phyloP scores from a whole-genome alignment of 2,797 vertebrate species.

The Sebastes nivosus region DNA sequence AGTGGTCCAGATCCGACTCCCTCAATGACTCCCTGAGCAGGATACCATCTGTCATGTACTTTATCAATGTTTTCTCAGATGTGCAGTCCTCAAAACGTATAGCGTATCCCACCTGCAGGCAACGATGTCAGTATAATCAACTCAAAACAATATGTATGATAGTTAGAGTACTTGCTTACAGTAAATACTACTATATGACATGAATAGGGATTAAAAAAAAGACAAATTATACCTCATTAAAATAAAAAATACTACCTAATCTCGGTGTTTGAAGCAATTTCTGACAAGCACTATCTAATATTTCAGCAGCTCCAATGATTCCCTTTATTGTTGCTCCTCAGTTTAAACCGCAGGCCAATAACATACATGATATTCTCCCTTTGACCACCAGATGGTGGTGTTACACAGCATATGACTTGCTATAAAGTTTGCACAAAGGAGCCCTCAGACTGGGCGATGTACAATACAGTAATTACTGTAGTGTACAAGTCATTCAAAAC shows the following conservation, averaged over 20 bases:
- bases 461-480: neutral
- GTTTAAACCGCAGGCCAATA: neutral
- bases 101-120: slow-evolving; percentile 92
- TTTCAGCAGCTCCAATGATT: neutral
- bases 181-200: neutral
- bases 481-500: neutral
- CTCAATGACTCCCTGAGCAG: slow-evolving; percentile 95
- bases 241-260: neutral
- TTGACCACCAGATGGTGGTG: slow-evolving; percentile 71
- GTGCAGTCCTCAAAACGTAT: slow-evolving; percentile 99
- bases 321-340: neutral
- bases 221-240: neutral
- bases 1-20: slow-evolving; percentile 97
- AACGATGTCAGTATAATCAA: neutral
- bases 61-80: slow-evolving; percentile 94
- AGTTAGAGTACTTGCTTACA: neutral
- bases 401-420: slow-evolving; percentile 7
- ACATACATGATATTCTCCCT: neutral
- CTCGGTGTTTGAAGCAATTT: neutral
- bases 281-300: neutral
- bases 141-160: neutral
- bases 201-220: neutral
- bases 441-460: neutral
- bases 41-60: slow-evolving; percentile 99
- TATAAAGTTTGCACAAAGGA: neutral